Percentiles rank a stretch among this genome's conserved stretches.
These are phyloP conservation scores for Phymastichus coffea DNA, from an alignment of 1,140 invertebrate genomes.

Conservation along the genomic window DNA sequence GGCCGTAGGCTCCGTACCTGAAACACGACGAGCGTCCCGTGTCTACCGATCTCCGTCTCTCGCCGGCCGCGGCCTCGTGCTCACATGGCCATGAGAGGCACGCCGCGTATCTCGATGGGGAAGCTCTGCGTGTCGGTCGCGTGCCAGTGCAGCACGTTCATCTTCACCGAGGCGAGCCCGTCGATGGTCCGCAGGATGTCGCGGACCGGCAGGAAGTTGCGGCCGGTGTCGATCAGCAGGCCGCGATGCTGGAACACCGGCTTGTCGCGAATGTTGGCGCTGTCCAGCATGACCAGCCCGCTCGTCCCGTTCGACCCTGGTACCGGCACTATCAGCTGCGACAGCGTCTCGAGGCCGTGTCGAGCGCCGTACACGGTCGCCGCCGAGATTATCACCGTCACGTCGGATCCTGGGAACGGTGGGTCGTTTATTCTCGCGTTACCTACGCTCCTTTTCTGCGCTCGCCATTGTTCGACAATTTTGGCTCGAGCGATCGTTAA, in stretches of 20 bases:
- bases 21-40: too few species aligned
- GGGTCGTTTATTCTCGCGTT: too few species aligned
- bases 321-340: conserved; percentile 63
- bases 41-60: too few species aligned
- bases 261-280: conserved; percentile 44
- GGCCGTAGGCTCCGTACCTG: conserved; percentile 73
- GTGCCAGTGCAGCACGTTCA: conserved; percentile 87
- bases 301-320: conserved; percentile 8
- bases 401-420: conserved; percentile 43
- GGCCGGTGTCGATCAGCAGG: conserved; percentile 73
- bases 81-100: conserved; percentile 66
- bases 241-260: conserved; percentile 63
- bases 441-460: too few species aligned
- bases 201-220: conserved; percentile 72
- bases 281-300: conserved; percentile 43
- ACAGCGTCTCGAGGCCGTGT: conserved; percentile 75
- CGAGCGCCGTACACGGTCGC: conserved; percentile 72
- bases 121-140: conserved; percentile 83
- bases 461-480: background rate
- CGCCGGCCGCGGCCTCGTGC: too few species aligned
- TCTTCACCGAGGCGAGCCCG: conserved; percentile 75
- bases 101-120: conserved; percentile 67
- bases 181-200: conserved; percentile 73
- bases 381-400: conserved; percentile 63
- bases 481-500: too few species aligned